A percentile compares a stretch with the other conserved stretches of the same genome.
These are phyloP conservation scores for Isurus oxyrinchus DNA, from an alignment of 2,113 vertebrate species.

Conservation along the genomic window DNA sequence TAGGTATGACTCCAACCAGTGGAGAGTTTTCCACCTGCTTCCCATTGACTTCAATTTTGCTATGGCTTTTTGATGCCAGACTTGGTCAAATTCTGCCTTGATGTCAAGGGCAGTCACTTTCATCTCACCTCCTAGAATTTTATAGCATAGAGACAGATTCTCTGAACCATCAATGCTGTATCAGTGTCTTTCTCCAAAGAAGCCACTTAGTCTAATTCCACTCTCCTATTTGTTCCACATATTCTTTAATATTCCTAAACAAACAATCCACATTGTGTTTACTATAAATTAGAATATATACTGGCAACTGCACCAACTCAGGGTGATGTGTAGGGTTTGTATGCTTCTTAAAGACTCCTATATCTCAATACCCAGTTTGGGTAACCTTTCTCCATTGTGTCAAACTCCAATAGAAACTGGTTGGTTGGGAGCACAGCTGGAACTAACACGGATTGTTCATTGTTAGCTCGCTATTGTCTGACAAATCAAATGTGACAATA, in stretches of 20 bases:
- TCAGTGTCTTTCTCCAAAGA: not conserved
- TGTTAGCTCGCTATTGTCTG: not conserved
- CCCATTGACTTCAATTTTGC: too few relatives aligned
- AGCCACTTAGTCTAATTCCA: not conserved
- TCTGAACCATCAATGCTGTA: not conserved
- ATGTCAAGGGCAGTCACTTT: too few relatives aligned
- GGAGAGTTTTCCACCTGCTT: too few relatives aligned
- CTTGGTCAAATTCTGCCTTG: too few relatives aligned
- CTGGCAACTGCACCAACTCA: not conserved
- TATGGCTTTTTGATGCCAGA: too few relatives aligned
- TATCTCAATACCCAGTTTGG: not conserved
- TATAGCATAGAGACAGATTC: not conserved
- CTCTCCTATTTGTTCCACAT: not conserved
- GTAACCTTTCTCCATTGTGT: not conserved
- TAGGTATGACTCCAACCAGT: too few relatives aligned
- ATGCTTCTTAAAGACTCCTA: not conserved
- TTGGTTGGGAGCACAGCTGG: not conserved
- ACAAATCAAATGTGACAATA: not conserved
- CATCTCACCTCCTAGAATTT: not conserved
- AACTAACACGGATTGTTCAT: not conserved
- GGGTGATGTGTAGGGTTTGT: not conserved
- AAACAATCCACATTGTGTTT: not conserved
- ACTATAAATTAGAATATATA: not conserved
- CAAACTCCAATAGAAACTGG: not conserved
- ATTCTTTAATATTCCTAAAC: not conserved